Percentiles rank a stretch among this genome's conserved stretches.
Evolutionary conservation across 1,140 invertebrate species (phyloP).

Genomic region (Pogonognathellus flavescens): DNA sequence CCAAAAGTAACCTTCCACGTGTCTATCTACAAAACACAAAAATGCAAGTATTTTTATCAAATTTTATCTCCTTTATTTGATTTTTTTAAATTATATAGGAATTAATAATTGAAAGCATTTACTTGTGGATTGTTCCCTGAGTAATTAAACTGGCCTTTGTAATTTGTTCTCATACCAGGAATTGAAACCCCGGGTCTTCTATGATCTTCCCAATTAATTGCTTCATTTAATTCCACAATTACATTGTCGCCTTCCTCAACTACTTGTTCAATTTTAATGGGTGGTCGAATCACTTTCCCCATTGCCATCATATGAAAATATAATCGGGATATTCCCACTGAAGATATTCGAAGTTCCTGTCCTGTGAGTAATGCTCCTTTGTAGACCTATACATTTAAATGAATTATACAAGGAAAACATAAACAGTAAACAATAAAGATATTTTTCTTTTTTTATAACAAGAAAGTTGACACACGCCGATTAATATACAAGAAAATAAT

Average conservation of each 20-base stretch:
- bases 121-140: background rate
- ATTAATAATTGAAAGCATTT: background rate
- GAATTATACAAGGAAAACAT: background rate
- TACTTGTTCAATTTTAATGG: background rate
- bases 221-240: background rate
- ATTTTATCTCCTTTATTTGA: no score
- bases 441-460: no score
- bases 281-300: background rate
- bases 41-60: no score
- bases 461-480: no score
- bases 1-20: background rate
- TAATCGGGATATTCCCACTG: background rate
- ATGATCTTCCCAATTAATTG: background rate
- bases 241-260: background rate
- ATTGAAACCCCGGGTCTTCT: background rate
- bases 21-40: background rate
- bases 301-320: background rate
- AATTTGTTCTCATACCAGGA: background rate
- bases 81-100: no score
- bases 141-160: background rate
- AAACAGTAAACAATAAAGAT: background rate
- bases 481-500: no score
- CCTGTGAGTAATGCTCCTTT: background rate
- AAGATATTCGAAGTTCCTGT: background rate
- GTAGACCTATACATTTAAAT: conserved; percentile 1